A percentile compares a stretch with the other conserved stretches of the same genome.
These are phyloP conservation scores for Noctuana brunneofusca DNA, from an alignment of 2,888 invertebrate genomes.

Conservation along the genomic window DNA sequence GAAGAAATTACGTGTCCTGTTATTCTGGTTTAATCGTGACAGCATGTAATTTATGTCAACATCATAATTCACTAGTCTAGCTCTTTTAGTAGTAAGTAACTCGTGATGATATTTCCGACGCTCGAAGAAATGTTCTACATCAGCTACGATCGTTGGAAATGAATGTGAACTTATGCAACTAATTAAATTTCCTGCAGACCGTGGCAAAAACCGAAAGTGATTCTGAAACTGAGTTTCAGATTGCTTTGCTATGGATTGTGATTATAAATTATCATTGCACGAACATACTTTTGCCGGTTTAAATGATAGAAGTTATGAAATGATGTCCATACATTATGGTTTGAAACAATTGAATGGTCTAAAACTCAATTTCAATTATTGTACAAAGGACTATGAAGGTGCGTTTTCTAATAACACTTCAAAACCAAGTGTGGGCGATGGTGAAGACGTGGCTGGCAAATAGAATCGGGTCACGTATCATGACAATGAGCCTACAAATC, in stretches of 20 bases:
- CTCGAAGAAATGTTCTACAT: constrained; percentile 56
- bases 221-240: constrained; percentile 55
- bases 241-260: constrained; percentile 33
- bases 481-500: constrained; percentile 4
- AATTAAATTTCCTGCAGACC: constrained; percentile 62
- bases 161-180: constrained; percentile 54
- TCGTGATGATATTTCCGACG: constrained; percentile 9
- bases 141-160: constrained; percentile 37
- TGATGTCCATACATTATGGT: background rate
- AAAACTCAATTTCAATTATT: constrained; percentile 5
- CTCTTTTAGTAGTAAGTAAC: background rate
- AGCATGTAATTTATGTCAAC: constrained; percentile 1
- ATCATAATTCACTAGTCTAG: constrained; percentile 9
- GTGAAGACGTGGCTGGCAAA: constrained; percentile 11
- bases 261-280: constrained; percentile 25
- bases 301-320: background rate
- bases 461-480: constrained; percentile 20
- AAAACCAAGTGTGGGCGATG: constrained; percentile 9
- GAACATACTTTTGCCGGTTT: background rate
- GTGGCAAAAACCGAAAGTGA: constrained; percentile 66
- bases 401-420: constrained; percentile 18
- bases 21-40: background rate
- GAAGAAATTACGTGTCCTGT: background rate
- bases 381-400: constrained; percentile 7
- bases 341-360: background rate